A percentile compares a stretch with the other conserved stretches of the same genome.
phyloP scores from a whole-genome alignment of 35 echinoderm and acorn worm species.

The Chiridota heheva region DNA sequence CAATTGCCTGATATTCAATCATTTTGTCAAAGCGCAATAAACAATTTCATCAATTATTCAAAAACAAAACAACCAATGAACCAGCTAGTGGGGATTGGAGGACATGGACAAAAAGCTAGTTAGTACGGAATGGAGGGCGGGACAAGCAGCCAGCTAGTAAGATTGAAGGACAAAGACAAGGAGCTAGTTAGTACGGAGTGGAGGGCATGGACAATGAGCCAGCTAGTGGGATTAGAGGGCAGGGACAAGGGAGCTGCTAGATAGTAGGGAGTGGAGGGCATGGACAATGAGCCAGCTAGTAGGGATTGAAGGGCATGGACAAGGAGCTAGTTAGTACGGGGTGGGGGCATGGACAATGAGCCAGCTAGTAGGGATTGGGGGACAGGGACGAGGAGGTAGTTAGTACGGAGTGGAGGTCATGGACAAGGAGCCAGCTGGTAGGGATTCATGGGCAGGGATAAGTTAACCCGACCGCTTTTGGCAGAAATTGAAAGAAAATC shows the following conservation, averaged over 20 bases:
- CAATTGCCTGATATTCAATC: background rate
- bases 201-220: no score
- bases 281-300: background rate
- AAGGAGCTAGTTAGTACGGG: background rate
- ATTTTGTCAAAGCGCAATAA: background rate
- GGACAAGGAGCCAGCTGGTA: no score
- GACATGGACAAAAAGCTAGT: background rate
- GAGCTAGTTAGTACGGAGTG: no score
- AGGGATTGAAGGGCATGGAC: no score
- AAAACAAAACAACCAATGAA: background rate
- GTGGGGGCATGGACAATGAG: background rate
- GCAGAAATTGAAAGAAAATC: no score
- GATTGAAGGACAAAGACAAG: no score
- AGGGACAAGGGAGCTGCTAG: background rate
- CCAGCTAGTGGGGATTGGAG: background rate
- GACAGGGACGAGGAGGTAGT: no score
- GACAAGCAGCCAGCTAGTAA: background rate
- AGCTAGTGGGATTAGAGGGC: background rate
- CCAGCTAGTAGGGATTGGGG: background rate
- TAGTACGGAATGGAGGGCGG: background rate
- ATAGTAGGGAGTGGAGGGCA: no score
- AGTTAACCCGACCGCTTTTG: no score
- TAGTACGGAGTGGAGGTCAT: no score
- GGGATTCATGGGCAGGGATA: no score
- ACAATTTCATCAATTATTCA: background rate